A percentile compares a stretch with the other conserved stretches of the same genome.
Conservation (phyloP, 2,797 vertebrate genomes). For the Pantherophis alleghaniensis region DNA sequence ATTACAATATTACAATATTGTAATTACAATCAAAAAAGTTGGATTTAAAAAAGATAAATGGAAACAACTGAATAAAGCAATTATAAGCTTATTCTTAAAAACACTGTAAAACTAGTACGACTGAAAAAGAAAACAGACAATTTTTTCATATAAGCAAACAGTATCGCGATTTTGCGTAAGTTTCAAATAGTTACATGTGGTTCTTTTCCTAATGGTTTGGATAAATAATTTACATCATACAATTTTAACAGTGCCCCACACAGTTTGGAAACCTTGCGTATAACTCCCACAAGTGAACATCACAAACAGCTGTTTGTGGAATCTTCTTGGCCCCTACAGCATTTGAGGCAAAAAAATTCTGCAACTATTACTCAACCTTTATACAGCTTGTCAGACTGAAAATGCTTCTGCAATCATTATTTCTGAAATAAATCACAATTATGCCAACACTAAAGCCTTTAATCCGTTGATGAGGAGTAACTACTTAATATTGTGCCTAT, state of each 20-base stretch:
- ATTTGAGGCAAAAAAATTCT: constrained; percentile 54
- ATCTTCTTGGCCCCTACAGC: constrained; percentile 62
- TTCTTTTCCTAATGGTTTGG: constrained; percentile 28
- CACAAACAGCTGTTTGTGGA: constrained; percentile 70
- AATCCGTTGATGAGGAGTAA: not conserved
- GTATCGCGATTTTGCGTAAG: constrained; percentile 28
- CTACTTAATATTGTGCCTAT: not conserved
- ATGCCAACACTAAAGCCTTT: not conserved
- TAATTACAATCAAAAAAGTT: constrained; percentile 10
- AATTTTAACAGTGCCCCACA: constrained; percentile 37
- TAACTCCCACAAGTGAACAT: constrained; percentile 57
- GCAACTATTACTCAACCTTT: constrained; percentile 2
- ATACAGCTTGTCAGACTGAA: constrained; percentile 40
- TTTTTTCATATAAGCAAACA: constrained; percentile 52
- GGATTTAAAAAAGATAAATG: constrained; percentile 18
- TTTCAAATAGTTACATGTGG: constrained; percentile 39
- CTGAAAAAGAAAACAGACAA: constrained; percentile 50
- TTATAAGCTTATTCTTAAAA: not conserved
- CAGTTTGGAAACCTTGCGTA: constrained; percentile 55
- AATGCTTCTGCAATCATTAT: not conserved
- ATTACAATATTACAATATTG: no score
- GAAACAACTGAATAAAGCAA: not conserved
- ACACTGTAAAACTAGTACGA: not conserved
- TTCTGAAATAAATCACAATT: not conserved
- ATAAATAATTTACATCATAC: not conserved